These are phyloP conservation scores for Battus philenor DNA, from an alignment of 1,140 invertebrate species.

Conservation along the genomic window DNA sequence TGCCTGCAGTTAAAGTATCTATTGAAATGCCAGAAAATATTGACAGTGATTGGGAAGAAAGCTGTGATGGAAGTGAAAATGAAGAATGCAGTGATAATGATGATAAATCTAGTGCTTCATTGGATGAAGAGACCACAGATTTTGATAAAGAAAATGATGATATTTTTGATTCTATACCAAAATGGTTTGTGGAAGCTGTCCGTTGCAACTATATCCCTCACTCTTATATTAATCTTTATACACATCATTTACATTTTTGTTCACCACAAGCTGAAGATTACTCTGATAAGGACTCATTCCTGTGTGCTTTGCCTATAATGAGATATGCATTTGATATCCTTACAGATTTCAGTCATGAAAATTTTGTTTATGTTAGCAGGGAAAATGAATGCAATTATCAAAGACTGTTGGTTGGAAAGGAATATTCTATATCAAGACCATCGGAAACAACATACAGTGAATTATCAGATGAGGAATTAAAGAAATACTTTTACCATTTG, in stretches of 20 bases:
- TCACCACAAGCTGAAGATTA: conserved; percentile 86
- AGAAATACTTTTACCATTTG: conserved; percentile 58
- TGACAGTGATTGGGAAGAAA: conserved; percentile 11
- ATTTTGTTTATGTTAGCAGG: conserved; percentile 60
- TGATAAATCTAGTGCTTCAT: conserved; percentile 15
- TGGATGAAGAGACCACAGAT: conserved; percentile 23
- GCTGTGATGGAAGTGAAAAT: conserved; percentile 18
- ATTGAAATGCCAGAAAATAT: conserved; percentile 22
- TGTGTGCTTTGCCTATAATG: conserved; percentile 80
- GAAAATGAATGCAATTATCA: conserved; percentile 41
- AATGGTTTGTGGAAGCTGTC: conserved; percentile 81
- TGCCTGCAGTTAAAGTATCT: conserved; percentile 20
- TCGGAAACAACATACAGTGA: conserved; percentile 41
- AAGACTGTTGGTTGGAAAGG: conserved; percentile 41
- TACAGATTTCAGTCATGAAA: conserved; percentile 41
- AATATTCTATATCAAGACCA: conserved; percentile 50
- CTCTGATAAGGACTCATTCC: conserved; percentile 76
- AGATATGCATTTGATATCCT: conserved; percentile 81
- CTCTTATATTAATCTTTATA: conserved; percentile 81
- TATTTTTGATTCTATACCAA: conserved; percentile 64
- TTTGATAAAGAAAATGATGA: conserved; percentile 21
- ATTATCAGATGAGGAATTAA: conserved; percentile 56
- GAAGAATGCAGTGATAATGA: conserved; percentile 16
- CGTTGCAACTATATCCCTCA: conserved; percentile 77
- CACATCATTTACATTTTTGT: conserved; percentile 80